Evolutionary conservation across 2,888 invertebrate species (phyloP), one percentile per base, ranked within the genome.

Genomic region (Caradrina kadenii): DNA sequence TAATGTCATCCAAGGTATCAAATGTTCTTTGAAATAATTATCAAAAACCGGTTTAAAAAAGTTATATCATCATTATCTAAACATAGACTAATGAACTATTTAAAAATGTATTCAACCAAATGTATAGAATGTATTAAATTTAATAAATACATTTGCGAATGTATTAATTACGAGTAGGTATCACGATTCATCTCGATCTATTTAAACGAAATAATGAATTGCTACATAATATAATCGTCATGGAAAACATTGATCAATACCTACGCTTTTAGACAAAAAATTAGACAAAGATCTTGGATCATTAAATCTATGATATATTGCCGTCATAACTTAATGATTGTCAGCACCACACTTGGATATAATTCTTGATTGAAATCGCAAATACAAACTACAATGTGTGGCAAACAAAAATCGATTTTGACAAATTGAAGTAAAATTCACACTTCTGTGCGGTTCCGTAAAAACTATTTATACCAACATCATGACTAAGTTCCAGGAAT

Each of bases 391-490:
- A 69, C 17, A 73, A 55, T n/a, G 8, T 22, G 19, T 11, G 13
- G 21, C n/a, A n/a, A 54, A 65, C 42, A 69, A 69, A 69, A 73
- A 67, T n/a, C 58, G 39, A 15, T 62, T 31, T 22, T 42, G 56
- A 63, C 49, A 55, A 66, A 65, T 70, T 50, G 19, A 0, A 69
- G 1, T 63, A 49, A 26, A 79, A 65, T 69, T 75, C 55, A 70
- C 65, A 75, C 69, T 26, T 65, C 52, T 42, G 13, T 48, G 42
- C 13, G 49, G 26, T 81, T 66, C 74, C 74, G 64, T 50, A 63
- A 62, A 50, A 66, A 53, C 26, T 50, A 48, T 54, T 63, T 62
- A 69, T 13, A 64, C 26, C 26, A 3, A 26, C n/a, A 49, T 49
- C 8, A 63, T 56, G 62, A 65, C 49, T 63, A 50, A 75, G 26